Evolutionary conservation across 2,113 vertebrate species (phyloP), one percentile per base, ranked within the genome.

Genomic region (Lampris incognitus): DNA sequence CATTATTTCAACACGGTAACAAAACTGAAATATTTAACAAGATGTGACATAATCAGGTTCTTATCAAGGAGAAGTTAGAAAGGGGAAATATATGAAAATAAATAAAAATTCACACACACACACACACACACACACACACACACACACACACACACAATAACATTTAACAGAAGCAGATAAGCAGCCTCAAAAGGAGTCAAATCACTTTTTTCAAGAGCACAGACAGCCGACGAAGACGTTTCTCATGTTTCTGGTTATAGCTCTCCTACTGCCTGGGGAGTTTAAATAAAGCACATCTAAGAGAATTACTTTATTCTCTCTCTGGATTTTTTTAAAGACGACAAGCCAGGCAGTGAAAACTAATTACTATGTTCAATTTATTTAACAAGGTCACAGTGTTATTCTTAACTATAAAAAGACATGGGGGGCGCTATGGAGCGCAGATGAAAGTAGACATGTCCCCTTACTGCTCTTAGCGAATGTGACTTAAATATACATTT

Each of bases 321-420:
- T 89, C 79, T 71, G 69, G 76, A 76, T 62, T 61, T 82, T 90
- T 88, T 83, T 71, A 70, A 62, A 63, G 58, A 80, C 66, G 66
- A 50, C 71, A 76, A 55, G 54, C 52, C 46, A 79, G 75, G 76
- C 76, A 56, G 57, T 69, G 54, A 71, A 79, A 79, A 87, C 88
- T 87, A 89, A 88, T 91, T 85, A 91, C 84, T 81, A 88, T 81
- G 76, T 72, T 61, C 37, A 61, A 81, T 70, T 75, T 84, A 81
- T 70, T 75, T 84, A 87, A 86, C 88, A 86, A 88, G 81, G 87
- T 89, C 89, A 81, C 74, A 55, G 68, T 50, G 10, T 74, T 87
- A 79, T 89, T 89, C 63, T 72, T 56, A 79, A 74, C 54, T 58
- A 59, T 7, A 37, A 68, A 68, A 68, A 3, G 67, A 76, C 72